Evolutionary conservation across 2,797 vertebrate species (phyloP).

Genomic region (Acrocephalus scirpaceus): DNA sequence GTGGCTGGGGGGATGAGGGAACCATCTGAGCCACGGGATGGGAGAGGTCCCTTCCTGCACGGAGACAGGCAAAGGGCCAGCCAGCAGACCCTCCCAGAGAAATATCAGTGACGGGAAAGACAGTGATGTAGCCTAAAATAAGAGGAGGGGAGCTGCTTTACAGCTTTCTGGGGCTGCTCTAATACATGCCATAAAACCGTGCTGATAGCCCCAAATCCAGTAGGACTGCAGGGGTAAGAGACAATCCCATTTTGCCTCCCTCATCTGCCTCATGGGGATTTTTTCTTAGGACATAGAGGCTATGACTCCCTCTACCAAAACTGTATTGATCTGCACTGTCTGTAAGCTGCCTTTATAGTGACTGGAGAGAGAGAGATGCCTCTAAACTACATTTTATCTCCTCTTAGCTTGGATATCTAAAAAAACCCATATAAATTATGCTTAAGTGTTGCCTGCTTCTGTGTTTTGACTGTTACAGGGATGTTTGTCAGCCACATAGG

Average conservation of each 20-base stretch:
- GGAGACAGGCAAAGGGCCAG: neutral
- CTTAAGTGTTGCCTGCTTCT: neutral
- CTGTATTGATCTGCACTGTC: neutral
- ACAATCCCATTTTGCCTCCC: neutral
- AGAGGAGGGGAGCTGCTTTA: neutral
- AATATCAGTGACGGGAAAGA: neutral
- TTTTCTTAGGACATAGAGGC: neutral
- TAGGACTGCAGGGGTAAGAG: neutral
- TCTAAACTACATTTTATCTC: neutral
- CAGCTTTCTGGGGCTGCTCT: neutral
- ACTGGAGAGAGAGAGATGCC: neutral
- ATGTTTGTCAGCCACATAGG: neutral
- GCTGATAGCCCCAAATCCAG: neutral
- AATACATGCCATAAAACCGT: neutral
- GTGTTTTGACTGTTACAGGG: neutral
- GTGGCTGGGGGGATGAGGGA: neutral
- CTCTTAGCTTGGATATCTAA: neutral
- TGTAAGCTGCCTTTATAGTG: neutral
- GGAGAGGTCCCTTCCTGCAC: neutral
- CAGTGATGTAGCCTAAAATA: neutral
- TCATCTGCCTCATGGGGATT: neutral
- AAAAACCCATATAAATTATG: neutral
- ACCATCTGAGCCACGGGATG: accelerated
- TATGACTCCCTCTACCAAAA: neutral
- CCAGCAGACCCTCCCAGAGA: accelerated